phyloP scores from a whole-genome alignment of 2,888 invertebrate species.

The Sisyra terminalis region DNA sequence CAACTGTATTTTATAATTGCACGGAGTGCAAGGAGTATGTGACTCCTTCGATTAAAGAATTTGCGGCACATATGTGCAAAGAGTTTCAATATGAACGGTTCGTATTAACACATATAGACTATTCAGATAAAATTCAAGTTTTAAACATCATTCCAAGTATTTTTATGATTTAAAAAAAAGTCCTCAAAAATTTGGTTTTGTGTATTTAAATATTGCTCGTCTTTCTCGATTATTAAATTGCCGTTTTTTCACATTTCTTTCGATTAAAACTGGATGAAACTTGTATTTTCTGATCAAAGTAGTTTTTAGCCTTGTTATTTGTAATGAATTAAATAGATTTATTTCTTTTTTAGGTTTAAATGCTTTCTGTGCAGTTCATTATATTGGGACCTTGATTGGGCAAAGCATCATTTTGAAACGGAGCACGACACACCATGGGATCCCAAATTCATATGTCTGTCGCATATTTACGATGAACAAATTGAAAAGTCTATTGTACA shows the following conservation, averaged over 20 bases:
- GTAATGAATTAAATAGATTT: conserved; percentile 7
- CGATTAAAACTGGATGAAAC: background rate
- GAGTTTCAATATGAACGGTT: conserved; percentile 50
- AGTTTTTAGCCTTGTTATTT: too few relatives aligned
- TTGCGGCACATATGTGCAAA: conserved; percentile 48
- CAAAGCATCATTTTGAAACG: conserved; percentile 34
- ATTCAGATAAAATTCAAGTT: background rate
- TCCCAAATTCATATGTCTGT: conserved; percentile 21
- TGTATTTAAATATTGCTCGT: too few relatives aligned
- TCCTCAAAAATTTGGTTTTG: too few relatives aligned
- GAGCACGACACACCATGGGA: conserved; percentile 27
- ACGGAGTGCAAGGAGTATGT: conserved; percentile 40
- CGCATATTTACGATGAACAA: conserved; percentile 26
- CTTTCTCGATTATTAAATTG: too few relatives aligned
- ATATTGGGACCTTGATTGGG: conserved; percentile 34
- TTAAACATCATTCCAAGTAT: conserved; percentile 9
- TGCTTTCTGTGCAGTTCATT: conserved; percentile 40
- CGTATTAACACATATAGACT: conserved; percentile 16
- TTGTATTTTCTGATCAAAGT: too few relatives aligned
- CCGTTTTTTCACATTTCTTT: conserved; percentile 2
- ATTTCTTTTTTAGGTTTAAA: conserved; percentile 32
- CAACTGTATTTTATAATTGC: conserved; percentile 23
- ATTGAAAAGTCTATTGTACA: conserved; percentile 36
- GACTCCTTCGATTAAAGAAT: conserved; percentile 37
- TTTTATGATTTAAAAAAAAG: too few relatives aligned